Evolutionary conservation across 2,797 vertebrate genomes (phyloP).

Genomic region (Epinephelus malabaricus): DNA sequence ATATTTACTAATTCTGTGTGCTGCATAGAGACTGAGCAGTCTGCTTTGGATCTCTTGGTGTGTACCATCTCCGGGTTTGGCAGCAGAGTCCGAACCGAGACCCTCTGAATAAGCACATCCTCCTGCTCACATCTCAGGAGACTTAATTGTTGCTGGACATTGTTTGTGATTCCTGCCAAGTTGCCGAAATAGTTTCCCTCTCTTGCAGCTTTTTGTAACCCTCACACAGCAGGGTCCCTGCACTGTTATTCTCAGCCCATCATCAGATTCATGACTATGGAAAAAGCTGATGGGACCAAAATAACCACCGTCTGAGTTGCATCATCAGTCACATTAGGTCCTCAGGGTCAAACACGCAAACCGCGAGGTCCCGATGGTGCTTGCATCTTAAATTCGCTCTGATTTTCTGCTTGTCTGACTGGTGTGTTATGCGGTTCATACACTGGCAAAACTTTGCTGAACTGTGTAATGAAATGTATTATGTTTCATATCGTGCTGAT

Average conservation of each 20-base stretch:
- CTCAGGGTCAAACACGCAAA: conserved; percentile 68
- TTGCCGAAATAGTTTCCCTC: conserved; percentile 57
- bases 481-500: conserved; percentile 4
- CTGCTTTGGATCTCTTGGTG: conserved; percentile 47
- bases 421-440: conserved; percentile 28
- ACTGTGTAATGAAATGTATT: not conserved
- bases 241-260: conserved; percentile 55
- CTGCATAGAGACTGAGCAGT: conserved; percentile 45
- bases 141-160: conserved; percentile 64
- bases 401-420: conserved; percentile 36
- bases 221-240: conserved; percentile 50
- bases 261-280: conserved; percentile 73
- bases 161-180: conserved; percentile 65
- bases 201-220: conserved; percentile 54
- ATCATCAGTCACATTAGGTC: conserved; percentile 77
- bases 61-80: conserved; percentile 42
- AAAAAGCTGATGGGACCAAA: conserved; percentile 75
- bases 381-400: conserved; percentile 45
- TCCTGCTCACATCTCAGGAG: conserved; percentile 58
- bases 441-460: conserved; percentile 8
- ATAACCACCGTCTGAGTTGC: conserved; percentile 42
- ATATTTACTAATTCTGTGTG: conserved; percentile 59
- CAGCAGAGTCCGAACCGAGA: conserved; percentile 14
- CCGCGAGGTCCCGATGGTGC: conserved; percentile 11
- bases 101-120: conserved; percentile 56